phyloP scores from a whole-genome alignment of 2,113 vertebrate species.

The Oxyruncus cristatus region DNA sequence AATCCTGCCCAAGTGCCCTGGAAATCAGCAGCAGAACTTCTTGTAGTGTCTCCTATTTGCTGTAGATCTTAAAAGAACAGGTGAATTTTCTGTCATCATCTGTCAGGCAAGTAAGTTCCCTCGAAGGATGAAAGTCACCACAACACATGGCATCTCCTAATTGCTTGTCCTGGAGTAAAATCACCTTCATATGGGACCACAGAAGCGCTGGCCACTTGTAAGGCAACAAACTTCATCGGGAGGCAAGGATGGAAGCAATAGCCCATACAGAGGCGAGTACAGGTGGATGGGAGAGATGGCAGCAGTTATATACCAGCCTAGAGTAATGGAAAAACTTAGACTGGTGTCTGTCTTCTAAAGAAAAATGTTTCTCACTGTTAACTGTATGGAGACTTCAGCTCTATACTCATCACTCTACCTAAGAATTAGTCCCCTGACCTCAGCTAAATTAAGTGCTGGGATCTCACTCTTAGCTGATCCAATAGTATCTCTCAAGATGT shows the following conservation, averaged over 20 bases:
- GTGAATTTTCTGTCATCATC: background rate
- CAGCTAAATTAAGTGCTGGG: background rate
- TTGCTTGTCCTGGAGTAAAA: background rate
- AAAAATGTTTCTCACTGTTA: background rate
- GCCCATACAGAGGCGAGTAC: rapidly evolving
- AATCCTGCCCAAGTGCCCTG: background rate
- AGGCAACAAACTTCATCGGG: background rate
- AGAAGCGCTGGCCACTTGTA: background rate
- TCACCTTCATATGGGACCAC: background rate
- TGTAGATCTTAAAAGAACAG: background rate
- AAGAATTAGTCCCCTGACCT: background rate
- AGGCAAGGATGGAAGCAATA: background rate
- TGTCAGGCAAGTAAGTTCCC: background rate
- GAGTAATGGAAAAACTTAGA: background rate
- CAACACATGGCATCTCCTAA: background rate
- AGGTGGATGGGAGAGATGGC: background rate
- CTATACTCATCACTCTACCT: background rate
- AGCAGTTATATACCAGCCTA: background rate
- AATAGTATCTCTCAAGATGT: background rate
- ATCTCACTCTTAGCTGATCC: background rate
- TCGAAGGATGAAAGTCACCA: background rate
- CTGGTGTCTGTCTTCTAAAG: background rate
- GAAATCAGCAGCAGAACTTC: background rate
- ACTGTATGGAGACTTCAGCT: background rate
- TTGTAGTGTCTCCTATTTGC: background rate